A percentile compares a stretch with the other conserved stretches of the same genome.
These are phyloP conservation scores for Arrhopalites spinosus DNA, from an alignment of 2,888 invertebrate genomes.

Conservation along the genomic window DNA sequence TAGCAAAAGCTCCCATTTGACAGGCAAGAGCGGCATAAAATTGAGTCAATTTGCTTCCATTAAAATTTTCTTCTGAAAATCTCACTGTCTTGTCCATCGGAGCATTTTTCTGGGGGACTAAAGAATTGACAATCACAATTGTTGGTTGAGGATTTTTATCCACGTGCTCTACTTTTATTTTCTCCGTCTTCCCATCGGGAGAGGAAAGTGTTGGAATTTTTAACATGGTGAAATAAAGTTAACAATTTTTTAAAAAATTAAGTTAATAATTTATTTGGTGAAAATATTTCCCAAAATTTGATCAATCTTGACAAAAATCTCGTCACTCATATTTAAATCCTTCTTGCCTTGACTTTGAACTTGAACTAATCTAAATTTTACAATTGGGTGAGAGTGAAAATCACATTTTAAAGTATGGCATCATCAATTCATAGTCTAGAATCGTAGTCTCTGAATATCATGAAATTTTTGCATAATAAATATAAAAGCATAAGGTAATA, in stretches of 20 bases:
- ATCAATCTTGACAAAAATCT: background rate
- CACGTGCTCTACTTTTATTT: background rate
- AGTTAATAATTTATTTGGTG: too few species aligned
- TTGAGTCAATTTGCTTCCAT: slow-evolving; percentile 3
- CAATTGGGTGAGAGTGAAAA: too few species aligned
- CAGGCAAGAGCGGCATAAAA: slow-evolving; percentile 8
- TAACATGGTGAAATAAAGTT: too few species aligned
- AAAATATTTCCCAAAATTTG: background rate
- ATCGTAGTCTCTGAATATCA: too few species aligned
- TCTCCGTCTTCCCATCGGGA: background rate
- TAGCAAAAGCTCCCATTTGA: slow-evolving; percentile 23
- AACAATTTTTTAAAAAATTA: too few species aligned
- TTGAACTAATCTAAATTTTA: background rate
- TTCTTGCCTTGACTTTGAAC: background rate
- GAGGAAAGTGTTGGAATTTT: background rate
- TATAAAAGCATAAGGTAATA: too few species aligned
- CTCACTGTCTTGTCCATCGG: background rate
- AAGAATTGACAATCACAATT: background rate
- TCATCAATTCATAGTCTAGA: too few species aligned
- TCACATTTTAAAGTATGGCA: too few species aligned
- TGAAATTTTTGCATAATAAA: too few species aligned
- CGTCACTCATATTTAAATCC: background rate
- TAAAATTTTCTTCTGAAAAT: slow-evolving; percentile 12
- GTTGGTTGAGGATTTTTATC: background rate
- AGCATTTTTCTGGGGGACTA: slow-evolving; percentile 7